phyloP scores from a whole-genome alignment of 2,113 vertebrate species.

The Myotis davidii region DNA sequence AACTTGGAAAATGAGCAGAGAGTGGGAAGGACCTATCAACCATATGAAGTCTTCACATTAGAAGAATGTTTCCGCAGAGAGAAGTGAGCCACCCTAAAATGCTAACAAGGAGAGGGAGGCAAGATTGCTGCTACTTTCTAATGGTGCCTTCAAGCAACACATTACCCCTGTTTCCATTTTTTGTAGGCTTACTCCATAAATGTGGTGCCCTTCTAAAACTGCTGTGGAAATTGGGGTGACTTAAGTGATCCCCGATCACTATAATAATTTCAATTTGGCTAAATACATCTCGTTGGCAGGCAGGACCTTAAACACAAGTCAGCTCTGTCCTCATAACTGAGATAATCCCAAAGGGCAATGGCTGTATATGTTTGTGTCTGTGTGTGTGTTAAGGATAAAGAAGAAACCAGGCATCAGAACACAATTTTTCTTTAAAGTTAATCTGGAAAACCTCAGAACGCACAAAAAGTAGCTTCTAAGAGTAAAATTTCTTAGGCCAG shows the following conservation, averaged over 20 bases:
- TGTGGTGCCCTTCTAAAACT: not conserved
- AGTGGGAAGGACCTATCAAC: not conserved
- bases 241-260: not conserved
- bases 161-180: not conserved
- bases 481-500: not conserved
- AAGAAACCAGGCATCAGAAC: not conserved
- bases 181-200: not conserved
- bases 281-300: not conserved
- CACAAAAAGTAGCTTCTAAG: not conserved
- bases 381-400: not conserved
- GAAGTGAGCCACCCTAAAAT: not conserved
- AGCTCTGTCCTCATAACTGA: not conserved
- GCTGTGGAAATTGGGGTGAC: not conserved
- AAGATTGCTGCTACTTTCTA: not conserved
- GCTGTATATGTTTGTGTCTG: not conserved
- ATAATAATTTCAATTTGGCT: not conserved
- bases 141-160: not conserved
- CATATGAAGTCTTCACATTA: not conserved
- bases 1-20: not conserved
- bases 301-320: not conserved
- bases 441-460: slow-evolving; percentile 25
- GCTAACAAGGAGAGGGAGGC: no score
- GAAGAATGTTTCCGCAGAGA: no score
- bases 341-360: not conserved
- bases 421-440: slow-evolving; percentile 37